Conservation (phyloP, 2,797 vertebrate species). For the Micropoecilia bifurca region DNA sequence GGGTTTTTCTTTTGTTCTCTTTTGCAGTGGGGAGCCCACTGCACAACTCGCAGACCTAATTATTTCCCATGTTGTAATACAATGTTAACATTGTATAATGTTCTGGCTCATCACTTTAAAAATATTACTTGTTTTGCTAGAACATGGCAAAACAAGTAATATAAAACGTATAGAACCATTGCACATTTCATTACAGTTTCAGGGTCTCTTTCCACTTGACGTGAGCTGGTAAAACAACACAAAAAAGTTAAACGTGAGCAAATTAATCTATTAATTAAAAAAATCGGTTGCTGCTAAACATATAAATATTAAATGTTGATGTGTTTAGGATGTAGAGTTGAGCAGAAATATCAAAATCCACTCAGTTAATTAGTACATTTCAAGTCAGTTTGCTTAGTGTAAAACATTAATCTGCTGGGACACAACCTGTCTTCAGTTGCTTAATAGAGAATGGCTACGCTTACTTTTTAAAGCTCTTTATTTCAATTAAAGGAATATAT, state of each 20-base stretch:
- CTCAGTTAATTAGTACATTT: neutral
- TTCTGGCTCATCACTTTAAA: neutral
- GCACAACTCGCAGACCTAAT: neutral
- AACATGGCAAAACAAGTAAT: neutral
- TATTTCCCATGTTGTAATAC: neutral
- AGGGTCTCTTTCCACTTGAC: neutral
- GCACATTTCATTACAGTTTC: neutral
- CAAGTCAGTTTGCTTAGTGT: neutral
- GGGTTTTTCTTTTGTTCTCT: neutral
- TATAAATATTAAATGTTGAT: neutral
- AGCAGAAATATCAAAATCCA: neutral
- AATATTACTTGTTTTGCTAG: neutral
- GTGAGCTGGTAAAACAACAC: neutral
- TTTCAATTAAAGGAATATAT: neutral
- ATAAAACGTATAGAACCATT: neutral
- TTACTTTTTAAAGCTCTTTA: neutral
- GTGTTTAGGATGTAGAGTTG: neutral
- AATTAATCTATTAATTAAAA: neutral
- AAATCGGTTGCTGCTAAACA: neutral
- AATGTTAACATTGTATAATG: neutral
- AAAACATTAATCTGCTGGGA: neutral
- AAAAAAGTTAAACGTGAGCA: neutral
- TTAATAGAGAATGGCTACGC: neutral
- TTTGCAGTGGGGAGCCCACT: neutral
- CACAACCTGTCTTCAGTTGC: neutral